Evolutionary conservation across 2,797 vertebrate genomes (phyloP).

Genomic region (Brotula barbata): DNA sequence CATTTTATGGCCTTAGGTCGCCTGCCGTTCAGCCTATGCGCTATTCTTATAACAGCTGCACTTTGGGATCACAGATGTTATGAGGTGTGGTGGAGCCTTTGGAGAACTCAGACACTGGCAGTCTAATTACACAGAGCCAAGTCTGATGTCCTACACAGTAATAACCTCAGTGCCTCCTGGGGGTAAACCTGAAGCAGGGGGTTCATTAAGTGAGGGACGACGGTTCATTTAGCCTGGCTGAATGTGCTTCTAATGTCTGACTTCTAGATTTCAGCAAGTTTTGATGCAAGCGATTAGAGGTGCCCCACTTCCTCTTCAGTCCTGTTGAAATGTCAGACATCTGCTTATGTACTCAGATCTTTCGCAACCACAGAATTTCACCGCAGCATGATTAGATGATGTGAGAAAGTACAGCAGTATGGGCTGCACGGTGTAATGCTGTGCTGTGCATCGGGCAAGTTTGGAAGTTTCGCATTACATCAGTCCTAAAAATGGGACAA

Average conservation of each 20-base stretch:
- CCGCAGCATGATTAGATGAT: conserved; percentile 1
- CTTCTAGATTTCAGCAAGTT: background rate
- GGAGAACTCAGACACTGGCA: conserved; percentile 51
- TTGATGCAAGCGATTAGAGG: too few species aligned
- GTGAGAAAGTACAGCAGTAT: conserved; percentile 2
- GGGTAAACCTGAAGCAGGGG: conserved; percentile 20
- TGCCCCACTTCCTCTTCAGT: background rate
- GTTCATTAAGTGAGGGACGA: conserved; percentile 48
- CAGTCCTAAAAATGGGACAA: conserved; percentile 12
- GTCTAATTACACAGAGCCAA: conserved; percentile 64
- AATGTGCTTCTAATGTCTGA: conserved; percentile 1
- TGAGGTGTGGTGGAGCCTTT: conserved; percentile 56
- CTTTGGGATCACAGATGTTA: conserved; percentile 53
- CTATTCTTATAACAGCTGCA: conserved; percentile 60
- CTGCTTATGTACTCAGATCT: conserved; percentile 12
- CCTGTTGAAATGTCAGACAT: background rate
- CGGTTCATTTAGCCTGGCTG: conserved; percentile 29
- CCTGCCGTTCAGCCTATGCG: conserved; percentile 32
- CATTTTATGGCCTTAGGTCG: conserved; percentile 22
- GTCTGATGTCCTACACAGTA: conserved; percentile 60
- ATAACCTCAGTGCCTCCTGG: conserved; percentile 57
- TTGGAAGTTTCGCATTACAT: conserved; percentile 21
- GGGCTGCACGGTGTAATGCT: conserved; percentile 12
- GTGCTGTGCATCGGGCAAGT: background rate
- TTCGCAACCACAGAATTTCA: conserved; percentile 1